phyloP scores from a whole-genome alignment of 2,888 invertebrate genomes.

The Lithophane ornitopus region DNA sequence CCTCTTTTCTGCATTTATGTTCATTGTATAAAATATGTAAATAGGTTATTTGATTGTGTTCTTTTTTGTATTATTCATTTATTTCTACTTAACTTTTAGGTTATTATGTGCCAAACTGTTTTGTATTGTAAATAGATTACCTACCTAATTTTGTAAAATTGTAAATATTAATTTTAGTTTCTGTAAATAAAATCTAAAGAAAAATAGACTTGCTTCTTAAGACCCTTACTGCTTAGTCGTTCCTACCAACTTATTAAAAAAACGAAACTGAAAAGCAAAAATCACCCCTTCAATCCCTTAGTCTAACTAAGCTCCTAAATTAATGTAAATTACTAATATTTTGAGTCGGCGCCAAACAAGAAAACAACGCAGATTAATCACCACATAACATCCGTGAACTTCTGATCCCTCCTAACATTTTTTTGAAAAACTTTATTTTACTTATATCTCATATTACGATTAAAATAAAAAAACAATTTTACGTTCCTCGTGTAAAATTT shows the following conservation, averaged over 20 bases:
- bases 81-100: neutral
- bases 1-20: neutral
- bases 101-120: neutral
- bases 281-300: neutral
- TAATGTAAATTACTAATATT: too few species aligned
- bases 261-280: neutral
- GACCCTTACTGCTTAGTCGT: neutral
- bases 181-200: constrained; percentile 34
- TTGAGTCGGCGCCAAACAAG: too few species aligned
- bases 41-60: neutral
- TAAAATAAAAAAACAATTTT: too few species aligned
- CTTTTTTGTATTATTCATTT: neutral
- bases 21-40: neutral
- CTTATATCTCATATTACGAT: too few species aligned
- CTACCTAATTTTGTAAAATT: neutral
- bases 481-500: too few species aligned
- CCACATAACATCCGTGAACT: too few species aligned
- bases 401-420: too few species aligned
- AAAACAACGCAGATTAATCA: too few species aligned
- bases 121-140: constrained; percentile 11
- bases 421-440: too few species aligned
- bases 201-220: neutral
- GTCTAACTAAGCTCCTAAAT: neutral
- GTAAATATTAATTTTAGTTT: constrained; percentile 27
- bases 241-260: neutral